Percentiles rank a stretch among this genome's conserved stretches.
Conservation (phyloP, 2,888 invertebrate species). For the Synanthedon myopaeformis region DNA sequence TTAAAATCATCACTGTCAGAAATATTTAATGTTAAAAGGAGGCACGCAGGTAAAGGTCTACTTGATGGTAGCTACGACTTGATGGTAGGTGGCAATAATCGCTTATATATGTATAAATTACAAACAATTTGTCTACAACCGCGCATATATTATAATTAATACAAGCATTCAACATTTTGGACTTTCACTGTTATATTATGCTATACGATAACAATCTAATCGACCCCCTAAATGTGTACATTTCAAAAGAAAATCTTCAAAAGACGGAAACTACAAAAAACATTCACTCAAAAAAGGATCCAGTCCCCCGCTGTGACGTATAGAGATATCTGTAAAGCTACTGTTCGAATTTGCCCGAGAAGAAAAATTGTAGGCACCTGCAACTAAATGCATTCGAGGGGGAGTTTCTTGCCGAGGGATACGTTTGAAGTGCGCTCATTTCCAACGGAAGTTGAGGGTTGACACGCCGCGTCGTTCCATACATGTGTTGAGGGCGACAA, state of each 20-base stretch:
- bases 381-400: slow-evolving; percentile 57
- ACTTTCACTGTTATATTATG: too few relatives aligned
- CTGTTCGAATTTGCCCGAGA: slow-evolving; percentile 53
- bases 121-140: too few relatives aligned
- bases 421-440: slow-evolving; percentile 59
- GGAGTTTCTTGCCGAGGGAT: slow-evolving; percentile 2
- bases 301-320: slow-evolving; percentile 11
- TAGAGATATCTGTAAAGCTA: slow-evolving; percentile 28
- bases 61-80: too few relatives aligned
- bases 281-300: slow-evolving; percentile 23
- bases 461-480: slow-evolving; percentile 48
- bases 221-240: not conserved
- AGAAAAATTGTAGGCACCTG: slow-evolving; percentile 64
- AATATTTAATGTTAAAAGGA: too few relatives aligned
- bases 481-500: slow-evolving; percentile 39
- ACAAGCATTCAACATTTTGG: too few relatives aligned
- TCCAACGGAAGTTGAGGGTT: slow-evolving; percentile 37
- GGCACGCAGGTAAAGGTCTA: too few relatives aligned
- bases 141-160: too few relatives aligned
- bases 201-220: not conserved
- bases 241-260: slow-evolving; percentile 15
- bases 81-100: too few relatives aligned
- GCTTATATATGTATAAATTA: too few relatives aligned
- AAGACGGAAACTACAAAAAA: slow-evolving; percentile 18
- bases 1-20: too few relatives aligned